These are phyloP conservation scores for Tinea trinotella DNA, from an alignment of 2,888 invertebrate genomes.

Conservation along the genomic window DNA sequence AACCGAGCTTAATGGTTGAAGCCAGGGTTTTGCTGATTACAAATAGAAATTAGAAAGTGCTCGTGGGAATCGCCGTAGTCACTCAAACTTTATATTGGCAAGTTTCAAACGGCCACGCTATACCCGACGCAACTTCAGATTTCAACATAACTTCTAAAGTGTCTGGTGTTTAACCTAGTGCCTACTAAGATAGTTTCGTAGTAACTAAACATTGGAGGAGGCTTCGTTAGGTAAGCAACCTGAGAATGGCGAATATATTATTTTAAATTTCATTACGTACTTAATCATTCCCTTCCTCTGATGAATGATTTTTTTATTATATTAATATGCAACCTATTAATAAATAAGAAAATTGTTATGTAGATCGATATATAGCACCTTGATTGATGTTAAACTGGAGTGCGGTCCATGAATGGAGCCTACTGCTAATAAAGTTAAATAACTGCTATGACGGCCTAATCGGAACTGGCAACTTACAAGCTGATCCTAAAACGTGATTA, in stretches of 20 bases:
- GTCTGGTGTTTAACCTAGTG: background rate
- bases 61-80: slow-evolving; percentile 22
- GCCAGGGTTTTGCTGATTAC: slow-evolving; percentile 42
- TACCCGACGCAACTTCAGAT: slow-evolving; percentile 6
- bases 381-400: no score
- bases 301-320: background rate
- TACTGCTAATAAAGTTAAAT: no score
- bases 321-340: background rate
- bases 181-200: background rate
- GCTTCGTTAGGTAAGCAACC: slow-evolving; percentile 6
- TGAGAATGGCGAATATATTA: background rate
- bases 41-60: slow-evolving; percentile 39
- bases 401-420: no score
- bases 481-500: no score
- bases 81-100: slow-evolving; percentile 24
- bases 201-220: background rate
- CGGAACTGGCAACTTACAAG: no score
- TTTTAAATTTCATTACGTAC: background rate
- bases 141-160: background rate
- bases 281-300: background rate
- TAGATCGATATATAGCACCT: no score
- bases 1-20: slow-evolving; percentile 23
- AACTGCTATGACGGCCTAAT: no score
- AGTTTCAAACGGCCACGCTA: slow-evolving; percentile 23
- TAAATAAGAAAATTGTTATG: background rate